A percentile compares a stretch with the other conserved stretches of the same genome.
phyloP scores from a whole-genome alignment of 2,797 vertebrate species.

The Pempheris klunzingeri region DNA sequence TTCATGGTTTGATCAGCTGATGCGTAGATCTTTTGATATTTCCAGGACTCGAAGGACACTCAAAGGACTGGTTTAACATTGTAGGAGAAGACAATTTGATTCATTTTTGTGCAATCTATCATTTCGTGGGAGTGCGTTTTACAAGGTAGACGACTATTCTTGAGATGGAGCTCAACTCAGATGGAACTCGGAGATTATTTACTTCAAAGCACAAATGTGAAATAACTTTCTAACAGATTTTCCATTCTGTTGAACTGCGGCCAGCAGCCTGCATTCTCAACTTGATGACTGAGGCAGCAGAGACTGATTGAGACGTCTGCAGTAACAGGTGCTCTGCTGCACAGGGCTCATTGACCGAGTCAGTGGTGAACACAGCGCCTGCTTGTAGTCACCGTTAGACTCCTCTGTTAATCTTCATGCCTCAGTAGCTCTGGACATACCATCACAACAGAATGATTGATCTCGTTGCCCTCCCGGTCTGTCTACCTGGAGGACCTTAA shows the following conservation, averaged over 20 bases:
- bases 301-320: conserved; percentile 49
- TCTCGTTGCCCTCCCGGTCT: background rate
- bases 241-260: conserved; percentile 7
- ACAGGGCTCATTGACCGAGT: conserved; percentile 18
- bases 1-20: background rate
- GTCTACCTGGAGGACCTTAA: background rate
- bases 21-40: background rate
- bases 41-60: background rate
- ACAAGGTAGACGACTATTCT: background rate
- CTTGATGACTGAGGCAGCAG: conserved; percentile 16
- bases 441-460: background rate
- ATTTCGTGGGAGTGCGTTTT: background rate
- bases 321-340: conserved; percentile 66
- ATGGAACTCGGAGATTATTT: too few relatives aligned
- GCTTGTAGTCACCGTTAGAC: background rate
- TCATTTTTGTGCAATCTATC: background rate
- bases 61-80: background rate
- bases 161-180: too few relatives aligned
- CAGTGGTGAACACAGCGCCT: conserved; percentile 10
- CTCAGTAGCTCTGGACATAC: background rate
- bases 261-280: conserved; percentile 18
- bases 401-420: conserved; percentile 5
- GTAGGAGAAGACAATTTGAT: background rate
- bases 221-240: conserved; percentile 16
- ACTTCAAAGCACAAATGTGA: background rate